Conservation (phyloP, 2,113 vertebrate species). For the Bambusicola thoracicus region DNA sequence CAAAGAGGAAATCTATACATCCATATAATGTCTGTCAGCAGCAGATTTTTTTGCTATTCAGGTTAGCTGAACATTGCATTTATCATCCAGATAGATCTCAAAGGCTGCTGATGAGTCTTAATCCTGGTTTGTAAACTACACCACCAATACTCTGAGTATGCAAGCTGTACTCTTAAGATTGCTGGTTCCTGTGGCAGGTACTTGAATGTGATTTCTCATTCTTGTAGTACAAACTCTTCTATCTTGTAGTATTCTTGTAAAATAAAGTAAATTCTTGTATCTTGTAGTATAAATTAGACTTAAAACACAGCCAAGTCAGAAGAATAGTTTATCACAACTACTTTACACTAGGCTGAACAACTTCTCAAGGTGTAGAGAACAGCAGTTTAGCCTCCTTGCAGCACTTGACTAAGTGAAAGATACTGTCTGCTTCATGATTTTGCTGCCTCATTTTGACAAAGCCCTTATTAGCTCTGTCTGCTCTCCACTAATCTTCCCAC, state of each 20-base stretch:
- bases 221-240: too few species aligned
- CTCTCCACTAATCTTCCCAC: not conserved
- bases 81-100: not conserved
- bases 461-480: not conserved
- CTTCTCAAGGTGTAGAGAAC: not conserved
- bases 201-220: not conserved
- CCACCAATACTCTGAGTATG: not conserved
- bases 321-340: not conserved
- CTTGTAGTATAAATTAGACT: not conserved
- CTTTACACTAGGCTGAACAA: not conserved
- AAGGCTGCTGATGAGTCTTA: not conserved
- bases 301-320: not conserved
- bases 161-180: not conserved
- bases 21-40: not conserved
- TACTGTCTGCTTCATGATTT: not conserved
- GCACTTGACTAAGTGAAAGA: not conserved
- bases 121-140: not conserved
- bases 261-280: not conserved
- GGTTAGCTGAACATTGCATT: not conserved
- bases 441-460: fast-evolving
- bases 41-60: not conserved
- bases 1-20: not conserved
- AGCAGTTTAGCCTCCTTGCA: not conserved
- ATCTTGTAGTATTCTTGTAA: not conserved
- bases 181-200: not conserved